Evolutionary conservation across 2,888 invertebrate species (phyloP), one percentile per base, ranked within the genome.

Genomic region (Desoria tigrina): DNA sequence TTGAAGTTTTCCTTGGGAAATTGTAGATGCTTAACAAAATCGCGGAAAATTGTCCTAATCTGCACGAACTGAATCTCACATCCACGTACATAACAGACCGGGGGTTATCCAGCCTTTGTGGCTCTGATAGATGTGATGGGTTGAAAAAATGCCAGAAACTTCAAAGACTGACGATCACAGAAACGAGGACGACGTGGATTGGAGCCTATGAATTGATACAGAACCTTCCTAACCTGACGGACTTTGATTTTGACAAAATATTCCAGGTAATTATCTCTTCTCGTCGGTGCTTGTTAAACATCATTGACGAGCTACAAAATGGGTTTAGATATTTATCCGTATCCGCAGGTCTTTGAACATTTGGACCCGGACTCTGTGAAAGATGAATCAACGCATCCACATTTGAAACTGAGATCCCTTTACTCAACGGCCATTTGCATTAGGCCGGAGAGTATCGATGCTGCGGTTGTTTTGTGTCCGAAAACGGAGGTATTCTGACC

Each of bases 161-260:
- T 18, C 70, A 67, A n/a, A 68, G 77, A 9, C 73, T 80, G 21
- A 69, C 75, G 14, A 61, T 79, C 11, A 72, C 65, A 1, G 79
- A 79, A 28, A 79, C 79, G 16, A 65, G 75, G 42, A 71, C 78
- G 2, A 75, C 78, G 0, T 73, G 76, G 23, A 69, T 76, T 0
- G 78, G 79, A 1, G 78, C 79, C 1, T 65, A 76, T 9, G 74
- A 75, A 37, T 76, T 74, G 3, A 66, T 80, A 1, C 76, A 77
- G 32, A 71, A 77, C 42, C 71, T 79, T 27, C 78, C 78, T 2
- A 71, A 71, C 37, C 72, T 80, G 1, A 69, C 72, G 7, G 77
- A 79, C 24, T 77, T 79, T 54, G 80, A 79, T 53, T 79, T 77
- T 61, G 79, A 80, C 26, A 77, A 77, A 55, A 78, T 79, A 56